Base-by-base conservation (phyloP, 2,113 vertebrate species). In the Xiphophorus maculatus region DNA sequence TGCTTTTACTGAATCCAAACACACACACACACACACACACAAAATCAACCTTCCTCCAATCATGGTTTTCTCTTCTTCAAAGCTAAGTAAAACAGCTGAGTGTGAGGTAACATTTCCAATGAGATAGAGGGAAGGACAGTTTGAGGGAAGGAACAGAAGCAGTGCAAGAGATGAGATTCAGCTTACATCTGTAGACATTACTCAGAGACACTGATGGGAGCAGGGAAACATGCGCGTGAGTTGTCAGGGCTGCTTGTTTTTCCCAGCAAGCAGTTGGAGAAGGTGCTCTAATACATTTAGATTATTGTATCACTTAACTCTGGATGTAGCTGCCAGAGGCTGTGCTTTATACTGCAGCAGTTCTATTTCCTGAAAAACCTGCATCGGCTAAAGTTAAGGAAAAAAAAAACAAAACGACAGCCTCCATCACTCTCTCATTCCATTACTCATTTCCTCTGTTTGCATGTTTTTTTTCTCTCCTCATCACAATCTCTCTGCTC, bases 391-490 rank as follows among this genome's bases (percentile, higher is more conserved):
- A 82, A 66, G 71, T 60, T 82, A 71, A 76, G 84, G 78, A 11
- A 37, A 37, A 37, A 2, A 37, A 37, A 37, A 11, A 67, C 62
- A 66, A 30, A 54, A 74, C 3, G 2, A 51, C 67, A 58, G 11
- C 13, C 62, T 84, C 69, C 72, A 70, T 87, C 84, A 86, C 54
- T 87, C 79, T 63, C 48, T 87, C 13, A 2, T 87, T 86, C 90
- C 78, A 77, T 81, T 80, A 28, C 88, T 81, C 80, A 74, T 78
- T 90, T 91, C 82, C 85, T 79, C 25, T 66, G 61, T 75, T 84
- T 87, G 73, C 61, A 35, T 87, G 48, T 72, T 54, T 67, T 69
- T 69, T 65, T 64, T 6, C 44, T 33, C 22, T 30, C 35, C 54
- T 33, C 48, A 54, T 82, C 73, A 42, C 69, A 76, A 61, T 75